Evolutionary conservation across 35 echinoderm and acorn worm species (phyloP).

Genomic region (Eucidaris tribuloides): DNA sequence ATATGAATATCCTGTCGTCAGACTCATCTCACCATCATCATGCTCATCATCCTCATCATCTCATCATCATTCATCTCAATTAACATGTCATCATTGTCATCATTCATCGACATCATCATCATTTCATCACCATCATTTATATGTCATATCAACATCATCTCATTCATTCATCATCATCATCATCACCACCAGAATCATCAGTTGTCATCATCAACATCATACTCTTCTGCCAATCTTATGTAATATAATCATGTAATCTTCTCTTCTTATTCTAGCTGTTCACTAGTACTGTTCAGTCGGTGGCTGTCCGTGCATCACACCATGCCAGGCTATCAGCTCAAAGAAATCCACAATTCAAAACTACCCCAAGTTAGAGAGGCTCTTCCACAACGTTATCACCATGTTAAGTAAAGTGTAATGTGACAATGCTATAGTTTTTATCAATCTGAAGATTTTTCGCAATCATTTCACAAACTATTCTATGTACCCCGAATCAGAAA

Average conservation of each 20-base stretch:
- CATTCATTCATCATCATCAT: too few relatives aligned
- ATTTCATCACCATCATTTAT: neutral
- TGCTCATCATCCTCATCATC: too few relatives aligned
- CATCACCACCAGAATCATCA: neutral
- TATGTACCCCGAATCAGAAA: neutral
- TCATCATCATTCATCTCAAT: too few relatives aligned
- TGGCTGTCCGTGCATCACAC: neutral
- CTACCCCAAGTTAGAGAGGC: neutral
- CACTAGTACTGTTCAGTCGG: neutral
- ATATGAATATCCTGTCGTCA: too few relatives aligned
- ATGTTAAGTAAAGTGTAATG: neutral
- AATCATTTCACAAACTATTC: neutral
- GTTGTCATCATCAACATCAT: neutral
- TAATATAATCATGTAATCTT: neutral
- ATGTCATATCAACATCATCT: neutral
- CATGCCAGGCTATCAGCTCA: neutral
- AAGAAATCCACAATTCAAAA: conserved; percentile 11
- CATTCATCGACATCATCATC: neutral
- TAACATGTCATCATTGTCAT: neutral
- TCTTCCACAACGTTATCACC: neutral
- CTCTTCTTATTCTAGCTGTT: neutral
- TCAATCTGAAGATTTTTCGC: neutral
- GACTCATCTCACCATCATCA: too few relatives aligned
- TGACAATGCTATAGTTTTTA: neutral
- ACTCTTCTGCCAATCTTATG: neutral